phyloP scores from a whole-genome alignment of 2,113 vertebrate genomes.

The Dipodomys spectabilis region DNA sequence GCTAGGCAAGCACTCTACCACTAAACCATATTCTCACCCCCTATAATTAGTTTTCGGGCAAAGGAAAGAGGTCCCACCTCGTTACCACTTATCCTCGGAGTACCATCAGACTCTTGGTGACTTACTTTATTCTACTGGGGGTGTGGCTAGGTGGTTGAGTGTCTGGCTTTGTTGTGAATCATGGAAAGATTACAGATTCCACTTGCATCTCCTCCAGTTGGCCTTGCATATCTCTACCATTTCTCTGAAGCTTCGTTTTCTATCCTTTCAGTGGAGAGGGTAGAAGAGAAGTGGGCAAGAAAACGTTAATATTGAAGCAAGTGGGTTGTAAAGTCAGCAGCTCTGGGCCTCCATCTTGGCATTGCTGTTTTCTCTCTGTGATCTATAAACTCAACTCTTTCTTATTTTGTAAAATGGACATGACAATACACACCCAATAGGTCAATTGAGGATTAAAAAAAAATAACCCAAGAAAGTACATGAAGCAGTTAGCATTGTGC shows the following conservation, averaged over 20 bases:
- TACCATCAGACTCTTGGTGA: neutral
- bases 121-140: neutral
- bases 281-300: neutral
- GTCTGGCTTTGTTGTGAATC: neutral
- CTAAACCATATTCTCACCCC: too few species aligned
- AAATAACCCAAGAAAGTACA: neutral
- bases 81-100: too few species aligned
- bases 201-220: neutral
- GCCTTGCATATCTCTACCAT: neutral
- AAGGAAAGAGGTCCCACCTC: neutral
- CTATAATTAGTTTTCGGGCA: neutral
- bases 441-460: neutral
- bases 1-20: too few species aligned
- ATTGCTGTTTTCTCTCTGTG: neutral
- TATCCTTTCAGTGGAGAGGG: neutral
- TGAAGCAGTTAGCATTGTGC: neutral
- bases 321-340: neutral
- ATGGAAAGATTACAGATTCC: accelerated
- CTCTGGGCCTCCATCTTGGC: neutral
- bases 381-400: neutral
- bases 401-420: conserved; percentile 28
- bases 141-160: too few species aligned
- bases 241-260: neutral
- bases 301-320: neutral
- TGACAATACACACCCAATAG: neutral